phyloP scores from a whole-genome alignment of 1,140 invertebrate genomes.

The Teleopsis dalmanni region DNA sequence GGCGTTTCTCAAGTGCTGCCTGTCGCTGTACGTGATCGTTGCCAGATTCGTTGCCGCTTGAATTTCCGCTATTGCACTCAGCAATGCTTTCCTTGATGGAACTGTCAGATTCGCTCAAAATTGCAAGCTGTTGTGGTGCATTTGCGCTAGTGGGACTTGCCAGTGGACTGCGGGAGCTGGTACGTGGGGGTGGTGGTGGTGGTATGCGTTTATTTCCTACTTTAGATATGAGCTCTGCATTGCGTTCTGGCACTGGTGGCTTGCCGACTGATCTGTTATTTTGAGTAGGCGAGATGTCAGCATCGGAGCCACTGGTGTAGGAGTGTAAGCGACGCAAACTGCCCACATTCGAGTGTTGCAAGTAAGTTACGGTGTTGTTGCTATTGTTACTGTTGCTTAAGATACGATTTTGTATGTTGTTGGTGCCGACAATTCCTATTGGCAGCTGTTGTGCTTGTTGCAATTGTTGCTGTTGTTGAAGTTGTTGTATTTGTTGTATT shows the following conservation, averaged over 20 bases:
- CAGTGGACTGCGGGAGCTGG: conserved; percentile 70
- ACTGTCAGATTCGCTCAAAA: conserved; percentile 6
- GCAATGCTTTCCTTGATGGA: conserved; percentile 4
- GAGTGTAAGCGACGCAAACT: conserved; percentile 63
- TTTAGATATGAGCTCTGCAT: conserved; percentile 59
- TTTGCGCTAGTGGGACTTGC: conserved; percentile 67
- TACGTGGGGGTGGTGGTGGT: conserved; percentile 78
- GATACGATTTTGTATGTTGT: conserved; percentile 2
- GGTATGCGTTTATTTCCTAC: conserved; percentile 64
- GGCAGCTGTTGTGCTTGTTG: background rate
- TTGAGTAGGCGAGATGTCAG: conserved; percentile 58
- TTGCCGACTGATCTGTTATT: conserved; percentile 37
- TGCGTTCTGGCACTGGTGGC: conserved; percentile 70
- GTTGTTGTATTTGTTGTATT: conserved; percentile 26
- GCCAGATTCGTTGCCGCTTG: conserved; percentile 58
- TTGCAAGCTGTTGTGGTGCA: conserved; percentile 49
- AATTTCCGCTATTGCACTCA: conserved; percentile 29
- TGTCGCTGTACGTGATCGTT: conserved; percentile 58
- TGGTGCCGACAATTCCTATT: conserved; percentile 1
- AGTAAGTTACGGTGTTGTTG: background rate
- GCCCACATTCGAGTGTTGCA: conserved; percentile 44
- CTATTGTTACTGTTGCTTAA: conserved; percentile 7
- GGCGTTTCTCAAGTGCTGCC: conserved; percentile 70
- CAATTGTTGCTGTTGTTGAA: conserved; percentile 3
- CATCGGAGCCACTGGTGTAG: conserved; percentile 67